Percentiles rank a stretch among this genome's conserved stretches.
Evolutionary conservation across 2,113 vertebrate species (phyloP).

Genomic region (Poeciliopsis turrubarensis): DNA sequence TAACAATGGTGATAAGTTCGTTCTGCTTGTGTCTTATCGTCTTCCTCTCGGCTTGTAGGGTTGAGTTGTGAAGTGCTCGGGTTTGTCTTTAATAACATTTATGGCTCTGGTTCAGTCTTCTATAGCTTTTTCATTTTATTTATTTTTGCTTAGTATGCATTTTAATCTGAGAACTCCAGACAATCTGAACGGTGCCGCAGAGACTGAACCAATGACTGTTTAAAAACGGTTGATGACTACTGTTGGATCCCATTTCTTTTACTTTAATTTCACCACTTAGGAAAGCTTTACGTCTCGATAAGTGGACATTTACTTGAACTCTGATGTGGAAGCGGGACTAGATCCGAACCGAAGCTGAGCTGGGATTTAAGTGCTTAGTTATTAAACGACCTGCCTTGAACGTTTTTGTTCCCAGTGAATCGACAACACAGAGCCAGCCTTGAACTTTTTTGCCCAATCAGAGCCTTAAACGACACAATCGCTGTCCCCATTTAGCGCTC

Average conservation of each 20-base stretch:
- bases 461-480: slow-evolving; percentile 64
- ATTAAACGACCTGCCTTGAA: slow-evolving; percentile 57
- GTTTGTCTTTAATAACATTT: slow-evolving; percentile 34
- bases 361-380: slow-evolving; percentile 1
- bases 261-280: neutral
- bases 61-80: slow-evolving; percentile 33
- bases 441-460: slow-evolving; percentile 30
- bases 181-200: slow-evolving; percentile 43
- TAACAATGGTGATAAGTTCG: slow-evolving; percentile 56
- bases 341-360: neutral
- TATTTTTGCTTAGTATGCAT: neutral
- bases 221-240: neutral
- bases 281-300: neutral
- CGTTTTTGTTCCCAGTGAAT: slow-evolving; percentile 38
- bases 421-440: slow-evolving; percentile 24
- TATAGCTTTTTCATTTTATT: slow-evolving; percentile 10
- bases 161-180: slow-evolving; percentile 32
- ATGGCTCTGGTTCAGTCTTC: neutral
- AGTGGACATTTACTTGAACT: neutral
- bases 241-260: neutral
- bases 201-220: neutral
- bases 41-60: slow-evolving; percentile 40
- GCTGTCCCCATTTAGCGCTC: slow-evolving; percentile 25
- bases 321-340: neutral
- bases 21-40: slow-evolving; percentile 53